Percentiles rank a stretch among this genome's conserved stretches.
Evolutionary conservation across 2,888 invertebrate species (phyloP).

Genomic region (Cristatella mucedo): DNA sequence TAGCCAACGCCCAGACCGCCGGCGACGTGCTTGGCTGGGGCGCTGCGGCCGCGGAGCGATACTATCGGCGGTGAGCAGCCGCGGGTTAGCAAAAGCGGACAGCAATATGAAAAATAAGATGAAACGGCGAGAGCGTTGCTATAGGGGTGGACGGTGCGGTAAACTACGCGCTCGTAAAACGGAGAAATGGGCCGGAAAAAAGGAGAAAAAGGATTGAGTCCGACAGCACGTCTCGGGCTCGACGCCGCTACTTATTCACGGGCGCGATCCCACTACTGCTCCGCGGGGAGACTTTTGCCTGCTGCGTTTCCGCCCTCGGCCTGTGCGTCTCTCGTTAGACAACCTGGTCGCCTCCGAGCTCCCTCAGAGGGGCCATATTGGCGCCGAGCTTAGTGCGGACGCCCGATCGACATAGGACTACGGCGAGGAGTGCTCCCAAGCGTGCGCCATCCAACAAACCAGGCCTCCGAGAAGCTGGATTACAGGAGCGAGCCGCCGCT

Average conservation of each 20-base stretch:
- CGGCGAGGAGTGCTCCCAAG: slow-evolving; percentile 57
- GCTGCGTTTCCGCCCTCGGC: slow-evolving; percentile 98
- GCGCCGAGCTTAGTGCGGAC: slow-evolving; percentile 84
- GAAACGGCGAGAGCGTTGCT: no score
- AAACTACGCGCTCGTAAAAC: no score
- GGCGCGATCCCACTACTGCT: slow-evolving; percentile 97
- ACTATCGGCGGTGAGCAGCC: no score
- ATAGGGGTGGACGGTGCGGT: no score
- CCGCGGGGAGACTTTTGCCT: slow-evolving; percentile 98
- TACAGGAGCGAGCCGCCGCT: slow-evolving; percentile 92
- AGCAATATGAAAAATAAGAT: no score
- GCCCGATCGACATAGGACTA: slow-evolving; percentile 64
- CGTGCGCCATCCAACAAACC: slow-evolving; percentile 80
- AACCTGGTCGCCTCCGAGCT: slow-evolving; percentile 70
- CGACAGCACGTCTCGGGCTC: slow-evolving; percentile 68
- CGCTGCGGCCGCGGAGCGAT: no score
- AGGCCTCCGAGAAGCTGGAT: slow-evolving; percentile 90
- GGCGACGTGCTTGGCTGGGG: no score
- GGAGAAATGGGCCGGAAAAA: no score
- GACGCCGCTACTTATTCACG: slow-evolving; percentile 63
- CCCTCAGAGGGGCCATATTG: slow-evolving; percentile 81
- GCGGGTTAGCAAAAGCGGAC: no score
- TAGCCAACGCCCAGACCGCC: no score
- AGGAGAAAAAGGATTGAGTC: slow-evolving; percentile 60
- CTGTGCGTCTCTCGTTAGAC: slow-evolving; percentile 90